Conservation (phyloP, 2,113 vertebrate genomes). For the Corythoichthys intestinalis region DNA sequence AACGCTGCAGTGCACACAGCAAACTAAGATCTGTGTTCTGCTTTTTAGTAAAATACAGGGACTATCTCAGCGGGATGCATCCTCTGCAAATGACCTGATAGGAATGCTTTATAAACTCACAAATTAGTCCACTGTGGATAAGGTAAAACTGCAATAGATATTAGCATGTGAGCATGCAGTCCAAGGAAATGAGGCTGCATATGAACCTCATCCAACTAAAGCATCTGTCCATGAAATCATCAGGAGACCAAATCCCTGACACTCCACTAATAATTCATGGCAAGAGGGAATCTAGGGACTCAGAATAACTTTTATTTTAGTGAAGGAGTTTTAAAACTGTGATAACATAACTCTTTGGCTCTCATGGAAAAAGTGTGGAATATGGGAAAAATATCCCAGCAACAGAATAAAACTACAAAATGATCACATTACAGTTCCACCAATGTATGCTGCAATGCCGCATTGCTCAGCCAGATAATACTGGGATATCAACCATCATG, state of each 20-base stretch:
- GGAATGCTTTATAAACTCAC: not conserved
- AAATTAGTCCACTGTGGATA: not conserved
- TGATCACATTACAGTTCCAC: too few species aligned
- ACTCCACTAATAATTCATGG: conserved; percentile 46
- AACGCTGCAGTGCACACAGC: conserved; percentile 26
- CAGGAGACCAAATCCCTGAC: conserved; percentile 32
- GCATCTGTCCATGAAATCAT: conserved; percentile 28
- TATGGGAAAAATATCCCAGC: too few species aligned
- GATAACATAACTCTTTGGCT: not conserved
- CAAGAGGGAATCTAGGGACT: conserved; percentile 21
- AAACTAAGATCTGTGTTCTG: conserved; percentile 50
- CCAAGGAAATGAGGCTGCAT: not conserved
- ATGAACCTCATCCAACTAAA: conserved; percentile 13
- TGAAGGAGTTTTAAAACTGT: conserved; percentile 14
- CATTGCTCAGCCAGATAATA: too few species aligned
- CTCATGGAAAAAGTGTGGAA: too few species aligned
- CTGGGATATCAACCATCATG: too few species aligned
- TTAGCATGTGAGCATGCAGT: conserved; percentile 5
- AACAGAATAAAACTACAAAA: too few species aligned
- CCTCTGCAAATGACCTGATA: conserved; percentile 13
- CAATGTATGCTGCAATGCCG: too few species aligned
- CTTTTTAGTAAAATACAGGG: conserved; percentile 13
- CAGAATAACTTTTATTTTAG: conserved; percentile 19
- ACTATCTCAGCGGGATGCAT: not conserved
- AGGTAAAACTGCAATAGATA: conserved; percentile 2